Conservation (phyloP, 2,888 invertebrate species). For the Daptonema setosum region DNA sequence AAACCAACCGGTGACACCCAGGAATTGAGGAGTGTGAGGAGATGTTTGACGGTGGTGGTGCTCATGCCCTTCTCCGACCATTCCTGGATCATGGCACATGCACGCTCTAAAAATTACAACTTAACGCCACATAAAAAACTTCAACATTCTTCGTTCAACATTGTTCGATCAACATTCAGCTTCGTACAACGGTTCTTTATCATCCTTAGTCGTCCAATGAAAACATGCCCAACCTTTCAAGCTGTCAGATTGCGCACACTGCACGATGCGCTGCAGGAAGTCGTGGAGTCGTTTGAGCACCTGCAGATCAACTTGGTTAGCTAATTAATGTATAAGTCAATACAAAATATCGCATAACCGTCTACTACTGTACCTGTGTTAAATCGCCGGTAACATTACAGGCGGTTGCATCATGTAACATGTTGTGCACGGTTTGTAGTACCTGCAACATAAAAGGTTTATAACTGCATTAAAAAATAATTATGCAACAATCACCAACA, state of each 20-base stretch:
- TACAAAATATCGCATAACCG: too few species aligned
- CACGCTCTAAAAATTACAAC: too few species aligned
- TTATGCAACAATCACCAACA: neutral
- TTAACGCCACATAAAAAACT: neutral
- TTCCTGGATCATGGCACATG: too few species aligned
- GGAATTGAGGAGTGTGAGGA: neutral
- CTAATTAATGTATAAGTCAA: too few species aligned
- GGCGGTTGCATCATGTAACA: constrained; percentile 78
- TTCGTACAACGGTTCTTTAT: neutral
- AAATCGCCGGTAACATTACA: constrained; percentile 63
- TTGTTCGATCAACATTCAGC: neutral
- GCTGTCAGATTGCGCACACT: constrained; percentile 2
- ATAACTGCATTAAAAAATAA: constrained; percentile 11
- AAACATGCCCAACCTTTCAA: too few species aligned
- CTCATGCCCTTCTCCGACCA: too few species aligned
- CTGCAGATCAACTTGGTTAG: too few species aligned
- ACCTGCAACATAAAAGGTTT: constrained; percentile 39
- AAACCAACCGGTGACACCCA: neutral
- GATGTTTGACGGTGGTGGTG: too few species aligned
- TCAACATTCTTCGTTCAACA: neutral
- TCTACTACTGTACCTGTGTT: too few species aligned
- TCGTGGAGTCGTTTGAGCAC: constrained; percentile 40
- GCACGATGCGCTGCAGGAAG: constrained; percentile 33
- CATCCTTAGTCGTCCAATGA: too few species aligned
- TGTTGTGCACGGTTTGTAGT: constrained; percentile 72